Evolutionary conservation across 2,113 vertebrate species (phyloP).

Genomic region (pig (Sus scrofa)): T2T-Sscrofa CM000819.6:130504501-130505000

Average conservation of each 20-base stretch:
- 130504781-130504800: not conserved
- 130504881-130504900: not conserved
- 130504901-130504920: not conserved
- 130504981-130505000: not conserved
- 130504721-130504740: not conserved
- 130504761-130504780: not conserved
- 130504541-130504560: not conserved
- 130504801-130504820: not conserved
- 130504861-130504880: not conserved
- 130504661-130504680: not conserved
- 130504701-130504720: not conserved
- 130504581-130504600: not conserved
- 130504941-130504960: not conserved
- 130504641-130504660: not conserved
- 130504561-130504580: not conserved
- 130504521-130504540: not conserved
- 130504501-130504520: not conserved
- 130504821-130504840: not conserved
- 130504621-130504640: constrained; percentile 1
- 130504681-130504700: not conserved
- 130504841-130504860: not conserved
- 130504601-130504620: not conserved
- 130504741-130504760: not conserved
- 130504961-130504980: not conserved
- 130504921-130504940: not conserved